Base-by-base conservation (phyloP, 2,113 vertebrate species). In the Elachura formosa region DNA sequence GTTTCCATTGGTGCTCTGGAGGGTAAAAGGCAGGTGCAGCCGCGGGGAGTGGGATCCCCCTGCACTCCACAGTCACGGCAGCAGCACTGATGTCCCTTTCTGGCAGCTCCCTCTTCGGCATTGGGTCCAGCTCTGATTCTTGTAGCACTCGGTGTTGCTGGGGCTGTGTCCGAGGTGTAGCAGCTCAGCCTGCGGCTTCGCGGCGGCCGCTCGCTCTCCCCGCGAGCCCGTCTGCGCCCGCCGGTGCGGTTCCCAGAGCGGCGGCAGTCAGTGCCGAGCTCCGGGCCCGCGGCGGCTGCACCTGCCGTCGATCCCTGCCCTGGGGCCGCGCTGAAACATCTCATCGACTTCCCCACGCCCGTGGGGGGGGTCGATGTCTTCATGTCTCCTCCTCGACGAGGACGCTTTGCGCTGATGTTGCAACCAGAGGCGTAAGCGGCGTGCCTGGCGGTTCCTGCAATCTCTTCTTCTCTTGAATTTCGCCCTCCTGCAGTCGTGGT, bases 401-500 rank as follows among this genome's bases (percentile, higher is more conserved):
- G 26, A 28, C 20, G 22, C 52, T 56, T n/a, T 9, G 34, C 2
- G 16, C 78, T 24, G 78, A 31, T 49, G 28, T 40, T 6, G 58
- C 87, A 51, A 11, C 31, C 41, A 2, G 73, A 40, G 56, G 29
- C 48, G 64, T 17, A 5, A 34, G 59, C 10, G 16, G 45, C 2
- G n/a, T 38, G n/a, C 24, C 14, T 12, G 2, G 28, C 3, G 9
- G 12, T n/a, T 46, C 79, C 81, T 63, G 48, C 67, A 17, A 1
- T 46, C 71, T 63, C 85, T 43, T 69, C 63, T 41, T 34, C 21
- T 54, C 43, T 62, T 5, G 59, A 28, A 34, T 77, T 64, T 69
- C 10, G 0, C 41, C 33, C 15, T 74, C 9, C 36, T 3, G 68
- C n/a, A 43, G 48, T 40, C 0, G 2, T 3, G 14, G 31, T 8